These are phyloP conservation scores for Dynastes maya DNA, from an alignment of 2,888 invertebrate genomes.

Conservation along the genomic window DNA sequence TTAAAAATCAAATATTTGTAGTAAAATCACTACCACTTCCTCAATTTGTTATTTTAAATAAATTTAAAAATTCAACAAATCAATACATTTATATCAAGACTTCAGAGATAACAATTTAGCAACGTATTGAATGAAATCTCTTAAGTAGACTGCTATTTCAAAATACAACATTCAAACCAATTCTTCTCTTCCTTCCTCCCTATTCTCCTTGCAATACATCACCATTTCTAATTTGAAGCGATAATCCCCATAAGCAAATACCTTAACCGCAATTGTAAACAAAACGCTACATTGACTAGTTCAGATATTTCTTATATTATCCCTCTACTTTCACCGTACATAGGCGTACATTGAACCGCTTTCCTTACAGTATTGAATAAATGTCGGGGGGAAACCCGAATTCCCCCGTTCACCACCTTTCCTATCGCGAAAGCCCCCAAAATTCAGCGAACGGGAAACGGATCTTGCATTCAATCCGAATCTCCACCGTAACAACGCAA, in stretches of 20 bases:
- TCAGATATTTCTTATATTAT: slow-evolving; percentile 30
- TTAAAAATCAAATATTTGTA: too few species aligned
- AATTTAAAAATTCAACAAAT: too few species aligned
- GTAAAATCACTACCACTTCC: too few species aligned
- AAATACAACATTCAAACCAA: too few species aligned
- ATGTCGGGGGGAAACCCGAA: slow-evolving; percentile 6
- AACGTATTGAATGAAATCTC: too few species aligned
- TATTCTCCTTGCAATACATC: too few species aligned
- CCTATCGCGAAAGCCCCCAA: not conserved
- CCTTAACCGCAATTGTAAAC: slow-evolving; percentile 17
- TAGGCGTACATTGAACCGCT: not conserved
- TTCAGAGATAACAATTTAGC: too few species aligned
- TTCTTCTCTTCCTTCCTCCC: not conserved
- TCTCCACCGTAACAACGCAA: slow-evolving; percentile 18
- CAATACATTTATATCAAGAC: too few species aligned
- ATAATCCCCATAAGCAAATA: slow-evolving; percentile 19
- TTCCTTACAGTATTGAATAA: slow-evolving; percentile 17
- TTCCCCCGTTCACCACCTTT: not conserved
- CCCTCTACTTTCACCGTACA: not conserved
- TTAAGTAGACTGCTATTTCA: too few species aligned
- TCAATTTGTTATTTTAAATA: too few species aligned
- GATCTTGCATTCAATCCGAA: slow-evolving; percentile 4
- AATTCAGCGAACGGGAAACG: not conserved
- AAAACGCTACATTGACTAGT: slow-evolving; percentile 31
- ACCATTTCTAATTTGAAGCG: too few species aligned